A percentile compares a stretch with the other conserved stretches of the same genome.
Evolutionary conservation across 2,113 vertebrate genomes (phyloP).

Genomic region (Aleadryas rufinucha): DNA sequence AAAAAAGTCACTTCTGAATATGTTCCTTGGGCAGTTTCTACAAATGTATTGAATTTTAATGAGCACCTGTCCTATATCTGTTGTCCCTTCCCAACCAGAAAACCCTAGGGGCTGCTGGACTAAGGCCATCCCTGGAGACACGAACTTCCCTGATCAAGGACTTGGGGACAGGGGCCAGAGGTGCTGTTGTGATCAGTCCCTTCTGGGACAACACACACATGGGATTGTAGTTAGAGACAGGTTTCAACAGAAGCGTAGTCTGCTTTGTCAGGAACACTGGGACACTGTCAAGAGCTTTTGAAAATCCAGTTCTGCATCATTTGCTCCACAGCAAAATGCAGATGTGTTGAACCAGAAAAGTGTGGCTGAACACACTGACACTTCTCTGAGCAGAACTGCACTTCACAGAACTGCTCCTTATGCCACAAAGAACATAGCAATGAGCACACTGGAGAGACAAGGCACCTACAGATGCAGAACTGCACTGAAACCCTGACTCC

Average conservation of each 20-base stretch:
- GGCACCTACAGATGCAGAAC: neutral
- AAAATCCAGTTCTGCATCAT: neutral
- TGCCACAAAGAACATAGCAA: neutral
- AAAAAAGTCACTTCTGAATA: neutral
- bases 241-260: neutral
- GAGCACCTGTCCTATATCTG: neutral
- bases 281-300: neutral
- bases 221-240: neutral
- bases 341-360: neutral
- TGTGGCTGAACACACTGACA: neutral
- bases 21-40: neutral
- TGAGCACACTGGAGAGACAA: neutral
- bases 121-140: neutral
- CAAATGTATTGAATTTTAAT: neutral
- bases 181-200: neutral
- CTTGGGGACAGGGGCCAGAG: neutral
- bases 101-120: neutral
- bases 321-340: neutral
- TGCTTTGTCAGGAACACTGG: neutral
- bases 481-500: neutral
- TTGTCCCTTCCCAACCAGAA: neutral
- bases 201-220: neutral
- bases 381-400: neutral
- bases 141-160: neutral
- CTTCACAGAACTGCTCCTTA: neutral